Percentiles rank a stretch among this genome's conserved stretches.
Conservation (phyloP, 2,797 vertebrate genomes). For the Pseudochirops corinnae region DNA sequence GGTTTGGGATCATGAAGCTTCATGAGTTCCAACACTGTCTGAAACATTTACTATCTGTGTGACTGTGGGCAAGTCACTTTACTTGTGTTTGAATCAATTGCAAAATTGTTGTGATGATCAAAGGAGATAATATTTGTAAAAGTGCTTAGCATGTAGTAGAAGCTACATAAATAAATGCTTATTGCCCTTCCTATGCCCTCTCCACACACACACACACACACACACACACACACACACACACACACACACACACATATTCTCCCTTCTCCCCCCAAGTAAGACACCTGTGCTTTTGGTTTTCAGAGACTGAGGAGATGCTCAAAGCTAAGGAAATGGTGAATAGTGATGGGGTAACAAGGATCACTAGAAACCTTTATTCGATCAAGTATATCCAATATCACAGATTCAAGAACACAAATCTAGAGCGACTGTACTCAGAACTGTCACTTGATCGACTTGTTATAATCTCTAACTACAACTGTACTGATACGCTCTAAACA, state of each 20-base stretch:
- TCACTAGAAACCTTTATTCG: background rate
- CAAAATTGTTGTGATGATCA: background rate
- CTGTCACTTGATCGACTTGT: background rate
- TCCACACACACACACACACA: background rate
- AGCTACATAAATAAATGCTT: background rate
- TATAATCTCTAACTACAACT: background rate
- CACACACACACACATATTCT: background rate
- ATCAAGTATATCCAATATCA: background rate
- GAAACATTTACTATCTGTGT: background rate
- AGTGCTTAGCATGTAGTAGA: background rate
- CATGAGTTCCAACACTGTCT: background rate
- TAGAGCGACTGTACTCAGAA: conserved; percentile 19
- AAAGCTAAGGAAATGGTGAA: background rate
- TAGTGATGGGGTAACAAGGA: background rate
- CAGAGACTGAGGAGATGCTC: background rate
- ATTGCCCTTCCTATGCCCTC: background rate
- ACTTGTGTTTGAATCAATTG: background rate
- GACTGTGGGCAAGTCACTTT: background rate
- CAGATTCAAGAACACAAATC: background rate
- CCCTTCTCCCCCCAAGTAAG: background rate
- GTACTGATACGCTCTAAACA: background rate
- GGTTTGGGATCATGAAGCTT: background rate
- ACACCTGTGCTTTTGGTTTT: background rate
- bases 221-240: background rate
- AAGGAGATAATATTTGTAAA: background rate